phyloP scores from a whole-genome alignment of 2,797 vertebrate species.

The Lagocephalus sceleratus region DNA sequence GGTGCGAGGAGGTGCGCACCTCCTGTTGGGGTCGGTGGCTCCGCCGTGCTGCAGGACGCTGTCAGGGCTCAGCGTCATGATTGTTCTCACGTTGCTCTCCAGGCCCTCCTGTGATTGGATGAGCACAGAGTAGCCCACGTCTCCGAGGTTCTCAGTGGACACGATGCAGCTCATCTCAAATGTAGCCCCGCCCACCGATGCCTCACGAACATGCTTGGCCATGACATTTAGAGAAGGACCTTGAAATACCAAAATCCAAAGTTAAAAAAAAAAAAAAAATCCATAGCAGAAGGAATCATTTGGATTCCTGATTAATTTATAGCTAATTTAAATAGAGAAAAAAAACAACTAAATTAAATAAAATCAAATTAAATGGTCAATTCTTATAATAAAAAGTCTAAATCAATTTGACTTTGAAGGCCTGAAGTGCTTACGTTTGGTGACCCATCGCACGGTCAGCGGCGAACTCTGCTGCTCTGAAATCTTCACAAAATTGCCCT shows the following conservation, averaged over 20 bases:
- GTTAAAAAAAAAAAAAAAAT: neutral
- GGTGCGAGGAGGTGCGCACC: conserved; percentile 30
- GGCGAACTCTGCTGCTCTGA: conserved; percentile 52
- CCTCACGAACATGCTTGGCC: conserved; percentile 79
- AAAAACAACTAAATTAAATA: too few species aligned
- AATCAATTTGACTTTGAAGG: neutral
- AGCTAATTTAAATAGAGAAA: too few species aligned
- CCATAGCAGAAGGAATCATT: neutral
- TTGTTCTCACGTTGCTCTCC: conserved; percentile 69
- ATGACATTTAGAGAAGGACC: conserved; percentile 81
- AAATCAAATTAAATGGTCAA: too few species aligned
- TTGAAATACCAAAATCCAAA: conserved; percentile 45
- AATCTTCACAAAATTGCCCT: conserved; percentile 48
- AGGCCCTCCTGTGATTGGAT: conserved; percentile 79
- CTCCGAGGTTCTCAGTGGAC: conserved; percentile 79
- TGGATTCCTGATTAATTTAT: neutral
- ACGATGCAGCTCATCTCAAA: conserved; percentile 93
- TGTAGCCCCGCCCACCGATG: conserved; percentile 84
- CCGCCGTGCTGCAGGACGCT: conserved; percentile 82
- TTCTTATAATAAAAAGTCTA: too few species aligned
- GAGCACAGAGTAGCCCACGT: conserved; percentile 82
- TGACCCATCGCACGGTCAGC: conserved; percentile 60
- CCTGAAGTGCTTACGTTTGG: conserved; percentile 58
- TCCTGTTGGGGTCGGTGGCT: conserved; percentile 78
- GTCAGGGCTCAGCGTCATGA: conserved; percentile 87